Percentiles rank a stretch among this genome's conserved stretches.
phyloP scores from a whole-genome alignment of 2,113 vertebrate species.

The Anoplopoma fimbria region DNA sequence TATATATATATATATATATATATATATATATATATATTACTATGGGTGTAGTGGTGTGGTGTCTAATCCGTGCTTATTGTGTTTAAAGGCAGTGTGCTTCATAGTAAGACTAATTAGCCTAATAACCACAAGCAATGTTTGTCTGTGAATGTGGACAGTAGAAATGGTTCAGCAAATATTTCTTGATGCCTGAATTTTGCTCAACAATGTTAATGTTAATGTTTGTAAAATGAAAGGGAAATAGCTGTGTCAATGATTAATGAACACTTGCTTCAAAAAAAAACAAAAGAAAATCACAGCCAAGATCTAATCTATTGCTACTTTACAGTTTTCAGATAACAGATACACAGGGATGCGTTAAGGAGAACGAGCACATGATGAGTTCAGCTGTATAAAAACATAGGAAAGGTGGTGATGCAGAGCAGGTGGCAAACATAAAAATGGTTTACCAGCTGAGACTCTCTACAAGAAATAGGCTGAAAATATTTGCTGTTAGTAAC shows the following conservation, averaged over 20 bases:
- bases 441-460: background rate
- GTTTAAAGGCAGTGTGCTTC: background rate
- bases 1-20: no score
- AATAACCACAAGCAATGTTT: background rate
- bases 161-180: background rate
- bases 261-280: background rate
- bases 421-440: background rate
- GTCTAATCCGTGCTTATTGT: background rate
- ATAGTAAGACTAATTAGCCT: background rate
- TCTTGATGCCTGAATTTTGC: background rate
- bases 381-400: background rate
- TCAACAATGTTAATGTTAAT: background rate
- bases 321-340: background rate
- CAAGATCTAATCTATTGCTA: background rate
- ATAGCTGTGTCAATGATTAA: background rate
- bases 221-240: background rate
- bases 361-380: background rate
- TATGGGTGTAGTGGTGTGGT: background rate
- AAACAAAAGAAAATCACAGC: background rate
- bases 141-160: background rate
- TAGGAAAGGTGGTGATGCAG: background rate
- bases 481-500: slow-evolving; percentile 12
- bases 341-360: background rate
- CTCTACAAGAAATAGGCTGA: no score
- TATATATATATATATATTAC: no score